These are phyloP conservation scores for Malacoraja senta DNA, from an alignment of 2,797 vertebrate genomes.

Conservation along the genomic window DNA sequence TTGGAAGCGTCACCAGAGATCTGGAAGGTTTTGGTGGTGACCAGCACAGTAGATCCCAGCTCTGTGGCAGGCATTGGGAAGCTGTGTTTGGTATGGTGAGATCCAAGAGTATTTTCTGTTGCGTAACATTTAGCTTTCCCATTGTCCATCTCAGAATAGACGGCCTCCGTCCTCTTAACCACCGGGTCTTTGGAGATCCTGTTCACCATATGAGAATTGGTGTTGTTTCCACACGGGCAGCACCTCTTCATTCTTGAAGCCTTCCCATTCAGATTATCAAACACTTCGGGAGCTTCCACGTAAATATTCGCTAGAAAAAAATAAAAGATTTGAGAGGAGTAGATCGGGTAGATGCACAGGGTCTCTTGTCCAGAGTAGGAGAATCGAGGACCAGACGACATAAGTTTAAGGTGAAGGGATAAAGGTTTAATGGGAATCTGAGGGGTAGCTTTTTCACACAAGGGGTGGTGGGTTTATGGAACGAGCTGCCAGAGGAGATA, in stretches of 20 bases:
- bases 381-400: no score
- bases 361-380: no score
- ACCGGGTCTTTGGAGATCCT: not conserved
- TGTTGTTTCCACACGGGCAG: not conserved
- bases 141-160: no score
- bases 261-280: not conserved
- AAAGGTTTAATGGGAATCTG: no score
- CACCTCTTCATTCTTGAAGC: no score
- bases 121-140: accelerated
- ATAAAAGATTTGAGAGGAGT: not conserved
- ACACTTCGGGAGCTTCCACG: not conserved
- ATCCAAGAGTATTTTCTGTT: no score
- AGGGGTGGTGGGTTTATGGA: no score
- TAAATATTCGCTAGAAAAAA: not conserved
- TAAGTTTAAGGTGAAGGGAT: no score
- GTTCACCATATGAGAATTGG: not conserved
- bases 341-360: no score
- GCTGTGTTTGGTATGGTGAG: constrained; percentile 41
- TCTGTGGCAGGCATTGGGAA: constrained; percentile 61
- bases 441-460: no score
- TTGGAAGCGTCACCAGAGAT: not conserved
- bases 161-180: not conserved
- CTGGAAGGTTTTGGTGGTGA: constrained; percentile 63
- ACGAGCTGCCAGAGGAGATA: no score
- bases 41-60: constrained; percentile 58